Evolutionary conservation across 1,140 invertebrate species (phyloP), one percentile per base, ranked within the genome.

Genomic region (Aphelinus atriplicis): DNA sequence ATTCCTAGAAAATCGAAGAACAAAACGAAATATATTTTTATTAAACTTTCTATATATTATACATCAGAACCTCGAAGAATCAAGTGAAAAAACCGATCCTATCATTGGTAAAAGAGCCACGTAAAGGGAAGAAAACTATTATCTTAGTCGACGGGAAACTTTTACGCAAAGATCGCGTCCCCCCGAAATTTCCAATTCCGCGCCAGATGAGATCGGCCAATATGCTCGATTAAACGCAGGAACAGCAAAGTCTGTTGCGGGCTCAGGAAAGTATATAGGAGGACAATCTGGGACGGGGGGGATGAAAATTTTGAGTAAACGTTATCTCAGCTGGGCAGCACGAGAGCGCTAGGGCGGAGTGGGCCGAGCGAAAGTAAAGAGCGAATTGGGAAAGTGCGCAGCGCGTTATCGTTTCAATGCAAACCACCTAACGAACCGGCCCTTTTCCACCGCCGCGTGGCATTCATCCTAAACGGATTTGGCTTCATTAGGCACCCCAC

Each of bases 391-490:
- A 76, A 73, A 74, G 64, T 65, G 51, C 2, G 57, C 26, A 50
- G 63, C 67, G 75, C 80, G 75, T 84, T 82, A 81, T 84, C 84
- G 80, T 81, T 80, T 78, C 80, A 81, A 85, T 85, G 83, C 83
- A 84, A 83, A 84, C 82, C 78, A 78, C 79, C 84, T 84, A 86
- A 86, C 82, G 85, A 87, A 85, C 81, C 84, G 73, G 78, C 81
- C 82, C 77, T 81, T 81, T 82, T 72, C 80, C 80, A 76, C 73
- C 53, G 1, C 43, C 9, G 9, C 71, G 67, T 72, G 80, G 79
- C 80, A 85, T 85, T 86, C 84, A 85, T 86, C 83, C 82, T 86
- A 87, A 87, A 87, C 84, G 85, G 84, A 87, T 86, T 87, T 86
- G 82, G 84, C 83, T 86, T 87, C 85, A 86, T 87, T 87, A 87